Base-by-base conservation (phyloP, 1,140 invertebrate species). In the Ectropis grisescens region DNA sequence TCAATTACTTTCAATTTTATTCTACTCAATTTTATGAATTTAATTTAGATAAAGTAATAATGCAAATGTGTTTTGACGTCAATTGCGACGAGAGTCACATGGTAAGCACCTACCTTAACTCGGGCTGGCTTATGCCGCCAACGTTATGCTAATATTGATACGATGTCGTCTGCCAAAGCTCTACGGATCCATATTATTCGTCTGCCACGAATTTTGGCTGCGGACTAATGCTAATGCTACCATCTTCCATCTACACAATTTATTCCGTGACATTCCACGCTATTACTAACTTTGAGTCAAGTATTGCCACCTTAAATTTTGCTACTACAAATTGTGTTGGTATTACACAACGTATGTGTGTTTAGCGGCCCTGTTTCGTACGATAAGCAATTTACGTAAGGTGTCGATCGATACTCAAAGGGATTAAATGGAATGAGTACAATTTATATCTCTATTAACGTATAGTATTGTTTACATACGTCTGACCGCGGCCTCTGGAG, bases 361-460 rank as follows among this genome's bases (percentile, higher is more conserved):
- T n/a, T n/a, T n/a, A 19, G 3, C 8, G 16, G 8, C 3, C 16
- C 16, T 19, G 16, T 19, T 19, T 19, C 8, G 16, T 19, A 4
- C 16, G 16, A 55, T 53, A 40, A 34, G 32, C 31, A 29, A 36
- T 58, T 51, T 49, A 19, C 43, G 47, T 61, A 61, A 62, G 52
- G 52, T 46, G 50, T 53, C 51, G 66, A 74, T 62, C 47, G 54
- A 45, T 52, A n/a, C 50, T 66, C 60, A 69, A 68, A 75, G 56
- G 59, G 65, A 65, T 74, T 74, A 75, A 62, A 67, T 67, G 50
- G 56, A 69, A 69, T 59, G 56, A 42, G 41, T 49, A 59, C 65
- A 74, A 70, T 74, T 74, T 76, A 76, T 76, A 74, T 80, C 74
- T 80, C 69, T 70, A 80, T 80, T 80, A 76, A 57, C 67, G 58